Conservation (phyloP, 2,888 invertebrate genomes). For the Euzetes globulus region DNA sequence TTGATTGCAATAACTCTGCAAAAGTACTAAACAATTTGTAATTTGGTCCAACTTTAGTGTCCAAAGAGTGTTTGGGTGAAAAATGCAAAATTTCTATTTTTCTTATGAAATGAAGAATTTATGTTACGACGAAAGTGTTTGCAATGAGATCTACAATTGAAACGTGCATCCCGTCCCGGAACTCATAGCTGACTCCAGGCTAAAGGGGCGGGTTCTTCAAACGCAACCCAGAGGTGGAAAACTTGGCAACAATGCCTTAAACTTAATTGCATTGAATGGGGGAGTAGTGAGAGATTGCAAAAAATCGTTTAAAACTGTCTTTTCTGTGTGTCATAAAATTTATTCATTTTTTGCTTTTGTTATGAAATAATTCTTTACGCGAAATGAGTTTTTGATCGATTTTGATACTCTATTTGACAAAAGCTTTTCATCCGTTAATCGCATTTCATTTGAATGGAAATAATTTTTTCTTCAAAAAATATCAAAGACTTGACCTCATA, state of each 20-base stretch:
- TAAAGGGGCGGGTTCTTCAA: neutral
- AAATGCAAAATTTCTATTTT: too few species aligned
- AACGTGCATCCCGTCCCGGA: neutral
- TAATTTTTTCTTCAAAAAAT: neutral
- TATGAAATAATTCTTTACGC: neutral
- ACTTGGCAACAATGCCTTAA: neutral
- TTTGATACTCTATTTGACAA: neutral
- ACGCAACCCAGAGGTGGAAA: neutral
- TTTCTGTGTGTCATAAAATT: neutral
- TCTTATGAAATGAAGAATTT: neutral
- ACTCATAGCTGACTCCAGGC: slow-evolving; percentile 17
- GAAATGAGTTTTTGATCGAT: slow-evolving; percentile 11
- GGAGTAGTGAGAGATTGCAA: neutral
- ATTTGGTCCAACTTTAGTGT: too few species aligned
- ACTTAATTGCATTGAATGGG: slow-evolving; percentile 17
- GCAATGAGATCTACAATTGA: neutral
- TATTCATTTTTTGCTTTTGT: slow-evolving; percentile 11
- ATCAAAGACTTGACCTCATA: slow-evolving; percentile 21
- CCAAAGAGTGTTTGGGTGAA: too few species aligned
- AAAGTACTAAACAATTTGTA: too few species aligned
- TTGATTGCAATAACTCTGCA: too few species aligned
- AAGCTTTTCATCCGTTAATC: neutral
- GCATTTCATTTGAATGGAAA: neutral
- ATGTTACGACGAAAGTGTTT: neutral
- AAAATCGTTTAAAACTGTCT: slow-evolving; percentile 10